Base-by-base conservation (phyloP, 1,140 invertebrate genomes). In the Asobara japonica region DNA sequence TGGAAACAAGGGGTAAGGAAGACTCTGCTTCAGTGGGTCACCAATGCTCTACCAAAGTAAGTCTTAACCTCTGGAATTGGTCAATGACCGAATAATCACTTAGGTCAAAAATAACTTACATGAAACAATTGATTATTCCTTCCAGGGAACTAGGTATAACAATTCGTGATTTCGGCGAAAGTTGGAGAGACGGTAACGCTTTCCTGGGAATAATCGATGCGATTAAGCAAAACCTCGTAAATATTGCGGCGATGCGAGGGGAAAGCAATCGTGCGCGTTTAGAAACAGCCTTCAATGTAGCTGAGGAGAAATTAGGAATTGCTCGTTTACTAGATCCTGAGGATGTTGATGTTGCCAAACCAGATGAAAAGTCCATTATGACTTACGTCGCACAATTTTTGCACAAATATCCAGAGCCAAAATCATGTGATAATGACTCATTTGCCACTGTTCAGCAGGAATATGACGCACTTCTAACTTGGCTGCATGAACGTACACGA, bases 331-430 rank as follows among this genome's bases (percentile, higher is more conserved):
- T 99, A 22, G 97, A 99, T 86, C 93, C 97, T 29, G 97, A 98
- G 89, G 98, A 99, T 88, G 96, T 99, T 27, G 97, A 99, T 88
- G 97, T 98, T 11, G 93, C 95, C 13, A 95, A 95, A 82, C 98
- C 98, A 7, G 98, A 99, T 87, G 98, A 99, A 83, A 96, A 97
- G 86, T 99, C 97, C 31, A 96, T 99, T 75, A 99, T 99, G 97
- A 99, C 98, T 29, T 99, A 99, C 86, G 97, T 99, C 45, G 97
- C 98, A 36, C 97, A 99, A 89, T 99, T 99, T 87, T 89, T 99
- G 74, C 96, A 98, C 84, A 97, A 97, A 88, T 98, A 97, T 87
- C 94, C 94, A 18, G 94, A 96, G 87, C 93, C 94, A 33, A 93
- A 91, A 84, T 90, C 89, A 68, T 89, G 88, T 61, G 90, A 89